These are phyloP conservation scores for Aleiodes sp. DNA, from an alignment of 1,140 invertebrate genomes.

Conservation along the genomic window DNA sequence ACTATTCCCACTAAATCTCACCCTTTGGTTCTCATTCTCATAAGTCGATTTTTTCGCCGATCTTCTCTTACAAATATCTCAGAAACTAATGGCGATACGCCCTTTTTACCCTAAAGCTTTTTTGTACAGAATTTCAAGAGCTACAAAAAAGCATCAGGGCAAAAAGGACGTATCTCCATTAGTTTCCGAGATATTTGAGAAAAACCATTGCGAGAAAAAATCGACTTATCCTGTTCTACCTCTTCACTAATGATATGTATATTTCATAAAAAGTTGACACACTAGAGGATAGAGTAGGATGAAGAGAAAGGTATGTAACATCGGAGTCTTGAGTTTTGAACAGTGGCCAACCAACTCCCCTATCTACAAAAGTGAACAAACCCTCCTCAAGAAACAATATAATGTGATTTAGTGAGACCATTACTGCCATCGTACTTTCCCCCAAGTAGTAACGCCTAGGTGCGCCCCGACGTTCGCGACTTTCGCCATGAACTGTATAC, in stretches of 20 bases:
- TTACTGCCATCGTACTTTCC: slow-evolving; percentile 35
- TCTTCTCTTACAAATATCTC: too few relatives aligned
- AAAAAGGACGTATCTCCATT: too few relatives aligned
- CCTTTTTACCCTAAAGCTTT: too few relatives aligned
- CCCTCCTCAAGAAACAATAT: slow-evolving; percentile 34
- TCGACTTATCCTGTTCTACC: background rate
- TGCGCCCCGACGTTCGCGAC: background rate
- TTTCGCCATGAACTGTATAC: background rate
- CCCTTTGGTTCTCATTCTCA: background rate
- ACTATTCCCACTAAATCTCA: background rate
- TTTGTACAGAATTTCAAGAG: too few relatives aligned
- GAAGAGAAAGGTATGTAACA: background rate
- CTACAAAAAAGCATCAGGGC: too few relatives aligned
- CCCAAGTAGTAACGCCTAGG: slow-evolving; percentile 25
- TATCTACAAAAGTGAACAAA: background rate
- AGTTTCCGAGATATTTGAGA: too few relatives aligned
- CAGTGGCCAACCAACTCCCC: background rate
- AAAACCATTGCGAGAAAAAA: too few relatives aligned
- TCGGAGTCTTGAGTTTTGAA: background rate
- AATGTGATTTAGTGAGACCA: slow-evolving; percentile 34
- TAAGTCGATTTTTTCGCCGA: too few relatives aligned
- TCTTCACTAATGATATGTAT: background rate
- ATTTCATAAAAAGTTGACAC: slow-evolving; percentile 6
- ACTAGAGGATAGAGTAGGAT: background rate
- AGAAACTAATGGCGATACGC: too few relatives aligned